A percentile compares a stretch with the other conserved stretches of the same genome.
Conservation (phyloP, 2,888 invertebrate species). For the Acleris sparsana region DNA sequence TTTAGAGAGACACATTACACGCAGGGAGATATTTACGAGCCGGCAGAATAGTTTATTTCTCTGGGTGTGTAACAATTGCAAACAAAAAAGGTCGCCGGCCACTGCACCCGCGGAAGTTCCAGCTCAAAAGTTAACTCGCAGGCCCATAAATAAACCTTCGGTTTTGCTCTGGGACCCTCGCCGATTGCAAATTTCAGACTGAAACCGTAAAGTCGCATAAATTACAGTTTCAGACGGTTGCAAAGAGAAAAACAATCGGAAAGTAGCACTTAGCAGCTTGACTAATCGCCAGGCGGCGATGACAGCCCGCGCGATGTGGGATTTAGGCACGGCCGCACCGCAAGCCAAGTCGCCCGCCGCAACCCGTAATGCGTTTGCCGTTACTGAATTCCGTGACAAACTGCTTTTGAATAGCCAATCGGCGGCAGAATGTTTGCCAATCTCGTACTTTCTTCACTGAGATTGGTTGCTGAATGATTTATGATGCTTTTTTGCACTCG, state of each 20-base stretch:
- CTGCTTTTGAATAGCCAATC: conserved; percentile 56
- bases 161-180: conserved; percentile 75
- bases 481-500: conserved; percentile 1
- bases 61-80: conserved; percentile 57
- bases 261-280: conserved; percentile 81
- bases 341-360: conserved; percentile 56
- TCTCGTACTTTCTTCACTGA: conserved; percentile 17
- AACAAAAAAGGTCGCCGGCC: conserved; percentile 69
- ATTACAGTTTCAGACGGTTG: conserved; percentile 75
- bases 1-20: conserved; percentile 45
- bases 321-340: conserved; percentile 56
- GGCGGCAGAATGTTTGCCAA: conserved; percentile 35
- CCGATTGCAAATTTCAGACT: conserved; percentile 80
- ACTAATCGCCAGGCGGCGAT: conserved; percentile 77
- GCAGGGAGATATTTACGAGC: conserved; percentile 56
- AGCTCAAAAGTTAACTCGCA: conserved; percentile 74
- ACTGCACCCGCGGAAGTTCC: conserved; percentile 74
- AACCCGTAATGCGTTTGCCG: conserved; percentile 57
- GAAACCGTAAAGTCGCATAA: conserved; percentile 81
- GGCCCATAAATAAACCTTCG: conserved; percentile 82
- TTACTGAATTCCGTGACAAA: conserved; percentile 52
- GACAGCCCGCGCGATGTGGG: conserved; percentile 66
- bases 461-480: conserved; percentile 19
- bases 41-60: conserved; percentile 58
- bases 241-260: conserved; percentile 79